Percentiles rank a stretch among this genome's conserved stretches.
phyloP scores from a whole-genome alignment of 2,797 vertebrate genomes.

The Eleutherodactylus coqui region DNA sequence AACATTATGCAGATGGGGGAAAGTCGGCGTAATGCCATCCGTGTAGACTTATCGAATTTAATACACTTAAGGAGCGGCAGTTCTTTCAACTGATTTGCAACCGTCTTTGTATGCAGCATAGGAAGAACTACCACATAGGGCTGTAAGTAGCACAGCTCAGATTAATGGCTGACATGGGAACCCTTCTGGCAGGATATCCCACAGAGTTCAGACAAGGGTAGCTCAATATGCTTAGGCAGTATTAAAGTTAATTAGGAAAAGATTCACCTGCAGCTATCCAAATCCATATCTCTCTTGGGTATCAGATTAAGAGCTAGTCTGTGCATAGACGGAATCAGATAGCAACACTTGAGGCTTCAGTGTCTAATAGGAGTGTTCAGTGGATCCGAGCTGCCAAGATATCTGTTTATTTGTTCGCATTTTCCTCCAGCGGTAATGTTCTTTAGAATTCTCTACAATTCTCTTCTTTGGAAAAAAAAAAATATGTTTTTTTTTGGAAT shows the following conservation, averaged over 20 bases:
- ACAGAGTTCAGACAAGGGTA: slow-evolving; percentile 65
- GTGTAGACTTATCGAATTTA: slow-evolving; percentile 12
- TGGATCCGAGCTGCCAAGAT: slow-evolving; percentile 51
- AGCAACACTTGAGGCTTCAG: slow-evolving; percentile 59
- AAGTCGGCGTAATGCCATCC: not conserved
- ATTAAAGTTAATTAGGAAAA: slow-evolving; percentile 65
- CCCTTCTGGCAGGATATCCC: slow-evolving; percentile 63
- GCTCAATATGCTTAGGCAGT: slow-evolving; percentile 64
- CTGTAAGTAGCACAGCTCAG: slow-evolving; percentile 61
- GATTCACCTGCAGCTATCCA: slow-evolving; percentile 64
- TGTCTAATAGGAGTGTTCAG: slow-evolving; percentile 55
- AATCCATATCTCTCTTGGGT: slow-evolving; percentile 64
- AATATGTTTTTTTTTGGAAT: not conserved
- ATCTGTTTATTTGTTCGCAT: slow-evolving; percentile 56
- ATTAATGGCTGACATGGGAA: slow-evolving; percentile 64
- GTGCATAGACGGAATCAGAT: slow-evolving; percentile 58
- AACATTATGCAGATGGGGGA: slow-evolving; percentile 15
- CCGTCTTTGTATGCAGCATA: slow-evolving; percentile 44
- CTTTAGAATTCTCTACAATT: not conserved
- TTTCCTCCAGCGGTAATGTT: slow-evolving; percentile 28
- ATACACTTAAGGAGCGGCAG: slow-evolving; percentile 9
- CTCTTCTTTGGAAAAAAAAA: not conserved
- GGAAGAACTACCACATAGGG: slow-evolving; percentile 44
- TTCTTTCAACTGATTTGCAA: slow-evolving; percentile 51
- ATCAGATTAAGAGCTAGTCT: slow-evolving; percentile 64